Evolutionary conservation across 2,113 vertebrate species (phyloP).

Genomic region (Eolophus roseicapilla): DNA sequence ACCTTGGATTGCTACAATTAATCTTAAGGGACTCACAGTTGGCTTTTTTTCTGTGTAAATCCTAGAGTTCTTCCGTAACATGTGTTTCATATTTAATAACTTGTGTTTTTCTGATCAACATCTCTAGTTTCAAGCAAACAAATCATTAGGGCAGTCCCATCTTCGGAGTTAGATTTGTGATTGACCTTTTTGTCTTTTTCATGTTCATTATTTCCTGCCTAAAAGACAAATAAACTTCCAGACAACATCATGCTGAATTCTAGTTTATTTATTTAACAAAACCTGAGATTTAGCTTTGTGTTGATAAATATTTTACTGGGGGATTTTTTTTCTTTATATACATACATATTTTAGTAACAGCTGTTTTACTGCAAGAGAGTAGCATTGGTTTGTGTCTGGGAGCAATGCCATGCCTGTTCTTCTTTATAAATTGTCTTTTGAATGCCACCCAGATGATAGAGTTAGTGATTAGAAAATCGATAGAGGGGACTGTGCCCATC

Average conservation of each 20-base stretch:
- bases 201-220: neutral
- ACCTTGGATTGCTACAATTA: neutral
- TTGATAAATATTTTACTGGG: neutral
- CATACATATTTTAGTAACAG: neutral
- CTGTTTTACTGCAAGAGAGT: neutral
- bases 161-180: neutral
- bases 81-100: neutral
- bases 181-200: neutral
- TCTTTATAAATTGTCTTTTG: neutral
- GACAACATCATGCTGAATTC: neutral
- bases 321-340: neutral
- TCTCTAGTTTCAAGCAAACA: neutral
- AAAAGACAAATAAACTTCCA: neutral
- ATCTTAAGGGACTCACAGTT: neutral
- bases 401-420: neutral
- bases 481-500: neutral
- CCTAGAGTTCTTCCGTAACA: neutral
- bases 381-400: neutral
- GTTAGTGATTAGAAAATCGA: neutral
- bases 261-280: neutral
- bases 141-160: neutral
- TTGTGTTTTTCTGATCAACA: neutral
- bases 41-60: neutral
- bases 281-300: neutral
- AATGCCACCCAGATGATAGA: neutral